A percentile compares a stretch with the other conserved stretches of the same genome.
These are phyloP conservation scores for Sebastes itinus DNA, from an alignment of 2,797 vertebrate species.

Conservation along the genomic window DNA sequence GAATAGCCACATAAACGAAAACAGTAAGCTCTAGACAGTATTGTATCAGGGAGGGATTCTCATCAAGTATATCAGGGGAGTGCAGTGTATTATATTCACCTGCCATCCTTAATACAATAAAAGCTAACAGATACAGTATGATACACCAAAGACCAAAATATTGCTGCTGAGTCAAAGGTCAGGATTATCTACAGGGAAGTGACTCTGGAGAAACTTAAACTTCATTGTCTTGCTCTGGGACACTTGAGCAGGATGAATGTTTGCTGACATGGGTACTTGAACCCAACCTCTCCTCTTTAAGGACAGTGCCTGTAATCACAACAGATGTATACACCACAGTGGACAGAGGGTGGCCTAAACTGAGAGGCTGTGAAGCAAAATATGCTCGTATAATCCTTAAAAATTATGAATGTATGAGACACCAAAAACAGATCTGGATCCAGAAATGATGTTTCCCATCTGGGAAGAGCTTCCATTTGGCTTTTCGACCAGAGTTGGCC, in stretches of 20 bases:
- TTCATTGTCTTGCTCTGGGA: neutral
- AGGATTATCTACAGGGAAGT: neutral
- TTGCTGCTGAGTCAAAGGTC: neutral
- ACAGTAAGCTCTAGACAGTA: neutral
- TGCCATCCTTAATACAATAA: neutral
- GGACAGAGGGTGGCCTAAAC: neutral
- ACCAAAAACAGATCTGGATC: neutral
- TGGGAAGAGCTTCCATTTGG: slow-evolving; percentile 8
- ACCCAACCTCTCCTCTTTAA: neutral
- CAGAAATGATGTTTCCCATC: neutral
- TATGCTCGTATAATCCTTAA: neutral
- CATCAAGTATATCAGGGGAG: neutral
- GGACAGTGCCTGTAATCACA: neutral
- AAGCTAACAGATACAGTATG: neutral
- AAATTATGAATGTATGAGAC: neutral
- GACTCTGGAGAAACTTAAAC: neutral
- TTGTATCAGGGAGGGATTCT: neutral
- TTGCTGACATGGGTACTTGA: neutral
- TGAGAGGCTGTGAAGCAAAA: neutral
- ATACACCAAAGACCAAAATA: neutral
- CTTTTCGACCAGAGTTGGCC: slow-evolving; percentile 7
- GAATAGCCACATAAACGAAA: neutral
- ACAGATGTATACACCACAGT: neutral
- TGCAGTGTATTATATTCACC: neutral
- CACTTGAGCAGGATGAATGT: neutral